Percentiles rank a stretch among this genome's conserved stretches.
Evolutionary conservation across 2,888 invertebrate genomes (phyloP).

Genomic region (Buathra laborator): DNA sequence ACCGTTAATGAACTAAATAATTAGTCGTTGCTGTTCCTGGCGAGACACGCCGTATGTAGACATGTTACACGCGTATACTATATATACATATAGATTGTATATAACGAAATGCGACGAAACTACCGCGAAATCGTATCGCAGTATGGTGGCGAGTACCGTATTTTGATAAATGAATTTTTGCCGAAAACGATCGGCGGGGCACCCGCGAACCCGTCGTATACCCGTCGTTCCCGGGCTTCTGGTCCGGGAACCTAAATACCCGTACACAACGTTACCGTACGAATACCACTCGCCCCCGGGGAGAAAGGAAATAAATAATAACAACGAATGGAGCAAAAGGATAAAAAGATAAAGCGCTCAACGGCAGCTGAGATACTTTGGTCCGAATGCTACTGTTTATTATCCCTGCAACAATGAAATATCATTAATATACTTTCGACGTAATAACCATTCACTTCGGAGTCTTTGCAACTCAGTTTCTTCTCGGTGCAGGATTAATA

Average conservation of each 20-base stretch:
- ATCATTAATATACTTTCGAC: constrained; percentile 56
- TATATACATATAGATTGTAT: neutral
- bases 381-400: constrained; percentile 27
- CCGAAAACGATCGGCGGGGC: constrained; percentile 25
- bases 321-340: neutral
- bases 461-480: constrained; percentile 5
- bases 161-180: constrained; percentile 49
- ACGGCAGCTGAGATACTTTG: neutral
- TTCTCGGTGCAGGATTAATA: neutral
- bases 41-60: neutral
- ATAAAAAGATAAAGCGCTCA: neutral
- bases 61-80: neutral
- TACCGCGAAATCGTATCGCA: constrained; percentile 1
- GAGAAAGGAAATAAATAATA: constrained; percentile 26
- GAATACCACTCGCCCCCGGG: constrained; percentile 1
- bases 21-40: constrained; percentile 69
- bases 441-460: constrained; percentile 22
- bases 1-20: constrained; percentile 77
- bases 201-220: constrained; percentile 6
- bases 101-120: neutral
- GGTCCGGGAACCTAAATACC: constrained; percentile 1
- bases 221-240: neutral
- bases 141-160: neutral
- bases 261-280: neutral
- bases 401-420: constrained; percentile 44